A percentile compares a stretch with the other conserved stretches of the same genome.
These are phyloP conservation scores for Acleris cristana DNA, from an alignment of 2,888 invertebrate genomes.

Conservation along the genomic window DNA sequence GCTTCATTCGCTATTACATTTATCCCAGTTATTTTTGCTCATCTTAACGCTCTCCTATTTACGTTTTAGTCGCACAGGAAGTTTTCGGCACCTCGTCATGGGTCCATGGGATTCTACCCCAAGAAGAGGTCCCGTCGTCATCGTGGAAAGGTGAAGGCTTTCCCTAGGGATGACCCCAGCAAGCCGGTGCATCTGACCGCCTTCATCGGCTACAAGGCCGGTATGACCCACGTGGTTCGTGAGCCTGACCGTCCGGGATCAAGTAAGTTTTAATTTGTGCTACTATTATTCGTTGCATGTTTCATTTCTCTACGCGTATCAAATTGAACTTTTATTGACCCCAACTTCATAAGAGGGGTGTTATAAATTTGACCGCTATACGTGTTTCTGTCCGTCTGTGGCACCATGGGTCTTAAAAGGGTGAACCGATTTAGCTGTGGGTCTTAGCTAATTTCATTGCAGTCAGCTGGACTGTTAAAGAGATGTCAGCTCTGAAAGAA, in stretches of 20 bases:
- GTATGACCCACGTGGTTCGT: conserved; percentile 99
- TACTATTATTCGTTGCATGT: neutral
- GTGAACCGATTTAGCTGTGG: no score
- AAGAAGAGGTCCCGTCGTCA: conserved; percentile 98
- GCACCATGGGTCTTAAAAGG: no score
- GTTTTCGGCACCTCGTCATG: conserved; percentile 99
- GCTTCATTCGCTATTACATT: conserved; percentile 2
- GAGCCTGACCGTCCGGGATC: conserved; percentile 99
- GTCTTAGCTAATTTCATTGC: no score
- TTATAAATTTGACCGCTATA: no score
- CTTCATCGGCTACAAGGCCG: conserved; percentile 99
- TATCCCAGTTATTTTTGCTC: neutral
- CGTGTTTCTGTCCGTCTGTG: no score
- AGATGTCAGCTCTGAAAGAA: no score
- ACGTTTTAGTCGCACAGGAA: conserved; percentile 97
- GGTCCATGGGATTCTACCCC: conserved; percentile 99
- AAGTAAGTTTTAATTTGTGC: conserved; percentile 87
- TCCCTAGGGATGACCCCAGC: conserved; percentile 98
- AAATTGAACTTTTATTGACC: no score
- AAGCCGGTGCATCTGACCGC: conserved; percentile 99
- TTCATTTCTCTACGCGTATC: neutral
- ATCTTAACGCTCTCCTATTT: conserved; percentile 5
- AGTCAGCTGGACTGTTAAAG: no score
- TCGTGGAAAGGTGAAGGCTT: conserved; percentile 99
- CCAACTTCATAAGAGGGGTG: no score